These are phyloP conservation scores for Cardiocondyla obscurior DNA, from an alignment of 1,140 invertebrate genomes.

Conservation along the genomic window DNA sequence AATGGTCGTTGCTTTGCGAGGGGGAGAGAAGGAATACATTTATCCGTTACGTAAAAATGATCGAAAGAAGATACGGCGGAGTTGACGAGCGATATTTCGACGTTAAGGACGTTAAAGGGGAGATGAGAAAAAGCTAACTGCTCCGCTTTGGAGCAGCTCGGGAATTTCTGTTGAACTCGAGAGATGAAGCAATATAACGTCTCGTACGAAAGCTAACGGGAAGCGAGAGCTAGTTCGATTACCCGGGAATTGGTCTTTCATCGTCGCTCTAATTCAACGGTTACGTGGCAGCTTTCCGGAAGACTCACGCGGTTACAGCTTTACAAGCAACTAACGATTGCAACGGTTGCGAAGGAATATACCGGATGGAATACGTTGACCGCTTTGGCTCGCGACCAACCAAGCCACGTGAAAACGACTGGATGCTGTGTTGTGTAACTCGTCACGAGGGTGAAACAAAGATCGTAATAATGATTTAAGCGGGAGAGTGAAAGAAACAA, in stretches of 20 bases:
- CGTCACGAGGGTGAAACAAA: background rate
- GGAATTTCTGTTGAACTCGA: slow-evolving; percentile 40
- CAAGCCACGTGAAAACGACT: background rate
- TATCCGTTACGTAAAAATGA: slow-evolving; percentile 13
- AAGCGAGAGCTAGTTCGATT: slow-evolving; percentile 53
- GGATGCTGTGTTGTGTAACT: background rate
- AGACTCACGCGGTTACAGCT: slow-evolving; percentile 33
- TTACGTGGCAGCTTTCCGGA: slow-evolving; percentile 51
- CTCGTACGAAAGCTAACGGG: slow-evolving; percentile 23
- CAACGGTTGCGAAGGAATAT: background rate
- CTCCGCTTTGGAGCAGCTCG: background rate
- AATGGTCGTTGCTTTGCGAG: background rate
- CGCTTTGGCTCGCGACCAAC: background rate
- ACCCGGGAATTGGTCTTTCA: slow-evolving; percentile 60
- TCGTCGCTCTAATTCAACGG: slow-evolving; percentile 57
- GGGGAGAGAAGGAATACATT: background rate
- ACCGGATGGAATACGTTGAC: slow-evolving; percentile 5
- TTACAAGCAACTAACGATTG: slow-evolving; percentile 7
- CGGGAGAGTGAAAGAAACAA: background rate
- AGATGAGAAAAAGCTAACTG: slow-evolving; percentile 34
- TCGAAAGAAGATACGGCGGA: background rate
- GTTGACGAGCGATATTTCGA: slow-evolving; percentile 30
- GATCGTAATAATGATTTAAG: background rate
- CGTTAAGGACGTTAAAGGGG: slow-evolving; percentile 31
- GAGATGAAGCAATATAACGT: slow-evolving; percentile 48